phyloP scores from a whole-genome alignment of 2,797 vertebrate genomes.

The Epinephelus malabaricus region DNA sequence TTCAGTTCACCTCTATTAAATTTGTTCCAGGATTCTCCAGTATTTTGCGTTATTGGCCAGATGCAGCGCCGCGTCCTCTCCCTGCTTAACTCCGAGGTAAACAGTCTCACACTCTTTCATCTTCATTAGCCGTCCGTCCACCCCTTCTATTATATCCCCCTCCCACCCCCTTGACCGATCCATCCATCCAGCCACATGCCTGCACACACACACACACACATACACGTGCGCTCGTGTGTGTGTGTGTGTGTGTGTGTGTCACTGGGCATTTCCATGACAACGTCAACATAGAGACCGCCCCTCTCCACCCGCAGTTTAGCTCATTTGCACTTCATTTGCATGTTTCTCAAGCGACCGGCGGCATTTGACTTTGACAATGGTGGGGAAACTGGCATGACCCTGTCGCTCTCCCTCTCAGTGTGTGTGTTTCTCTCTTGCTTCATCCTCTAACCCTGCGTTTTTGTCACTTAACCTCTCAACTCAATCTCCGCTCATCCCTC shows the following conservation, averaged over 20 bases:
- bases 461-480: conserved; percentile 50
- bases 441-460: conserved; percentile 24
- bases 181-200: conserved; percentile 55
- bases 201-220: conserved; percentile 29
- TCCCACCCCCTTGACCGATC: conserved; percentile 50
- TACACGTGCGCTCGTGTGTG: conserved; percentile 24
- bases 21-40: conserved; percentile 51
- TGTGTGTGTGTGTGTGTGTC: conserved; percentile 63
- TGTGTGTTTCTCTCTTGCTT: conserved; percentile 24
- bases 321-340: conserved; percentile 89
- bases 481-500: conserved; percentile 42
- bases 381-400: conserved; percentile 69
- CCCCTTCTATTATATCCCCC: conserved; percentile 42
- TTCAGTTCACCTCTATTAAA: conserved; percentile 66
- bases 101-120: conserved; percentile 59
- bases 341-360: conserved; percentile 82
- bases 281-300: conserved; percentile 78
- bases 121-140: conserved; percentile 59
- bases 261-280: conserved; percentile 84
- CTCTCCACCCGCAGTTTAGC: conserved; percentile 74
- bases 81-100: conserved; percentile 50
- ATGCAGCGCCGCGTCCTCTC: conserved; percentile 24
- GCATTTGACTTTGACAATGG: conserved; percentile 86
- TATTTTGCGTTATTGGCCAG: conserved; percentile 59
- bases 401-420: conserved; percentile 17